Percentiles rank a stretch among this genome's conserved stretches.
phyloP scores from a whole-genome alignment of 1,140 invertebrate species.

The Penaeus vannamei region DNA sequence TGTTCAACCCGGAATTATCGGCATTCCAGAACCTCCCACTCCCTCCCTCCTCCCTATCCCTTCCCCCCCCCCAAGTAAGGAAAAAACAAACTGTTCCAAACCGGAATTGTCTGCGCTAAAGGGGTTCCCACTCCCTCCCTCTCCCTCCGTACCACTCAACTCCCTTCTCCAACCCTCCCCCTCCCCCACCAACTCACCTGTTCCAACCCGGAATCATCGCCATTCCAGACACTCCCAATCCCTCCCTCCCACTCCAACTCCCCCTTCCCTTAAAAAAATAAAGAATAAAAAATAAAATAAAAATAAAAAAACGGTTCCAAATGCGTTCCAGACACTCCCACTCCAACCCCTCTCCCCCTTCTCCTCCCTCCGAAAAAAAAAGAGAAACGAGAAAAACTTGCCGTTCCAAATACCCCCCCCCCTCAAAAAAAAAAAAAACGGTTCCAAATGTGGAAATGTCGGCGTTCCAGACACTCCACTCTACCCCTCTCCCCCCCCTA shows the following conservation, averaged over 20 bases:
- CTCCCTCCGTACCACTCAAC: background rate
- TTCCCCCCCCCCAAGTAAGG: too few species aligned
- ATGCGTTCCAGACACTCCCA: background rate
- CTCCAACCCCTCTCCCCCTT: background rate
- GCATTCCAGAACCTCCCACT: too few species aligned
- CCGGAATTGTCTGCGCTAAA: conserved; percentile 94
- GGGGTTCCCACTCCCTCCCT: background rate
- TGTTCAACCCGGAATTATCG: too few species aligned
- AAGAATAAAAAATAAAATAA: background rate
- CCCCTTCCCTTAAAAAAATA: background rate
- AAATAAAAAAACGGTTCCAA: too few species aligned
- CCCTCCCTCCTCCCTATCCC: too few species aligned
- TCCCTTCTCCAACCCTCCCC: background rate
- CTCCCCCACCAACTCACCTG: background rate
- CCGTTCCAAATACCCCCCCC: too few species aligned
- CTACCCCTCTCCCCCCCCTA: too few species aligned
- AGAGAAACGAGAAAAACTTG: background rate
- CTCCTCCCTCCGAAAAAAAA: background rate
- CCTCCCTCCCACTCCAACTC: too few species aligned
- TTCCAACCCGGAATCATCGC: background rate
- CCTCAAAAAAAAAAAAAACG: too few species aligned
- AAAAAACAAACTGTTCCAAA: conserved; percentile 75
- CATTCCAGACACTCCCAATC: background rate
- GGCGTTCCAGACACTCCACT: too few species aligned
- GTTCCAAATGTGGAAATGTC: too few species aligned